These are phyloP conservation scores for Apamea crenata DNA, from an alignment of 2,888 invertebrate species.

Conservation along the genomic window DNA sequence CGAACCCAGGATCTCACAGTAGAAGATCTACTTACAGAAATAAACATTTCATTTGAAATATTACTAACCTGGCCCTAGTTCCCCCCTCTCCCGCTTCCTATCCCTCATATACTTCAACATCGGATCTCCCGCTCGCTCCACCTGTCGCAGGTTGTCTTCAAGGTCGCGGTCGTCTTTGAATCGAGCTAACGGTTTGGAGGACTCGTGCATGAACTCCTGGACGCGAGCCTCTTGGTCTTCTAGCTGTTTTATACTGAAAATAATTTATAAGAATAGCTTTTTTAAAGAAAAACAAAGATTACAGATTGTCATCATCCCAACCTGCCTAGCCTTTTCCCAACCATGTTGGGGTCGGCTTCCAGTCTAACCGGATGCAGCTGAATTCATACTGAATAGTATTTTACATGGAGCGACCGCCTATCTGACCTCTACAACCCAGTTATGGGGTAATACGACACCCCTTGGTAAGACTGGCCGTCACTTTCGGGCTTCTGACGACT, in stretches of 20 bases:
- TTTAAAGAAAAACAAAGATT: neutral
- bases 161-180: conserved; percentile 97
- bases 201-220: conserved; percentile 95
- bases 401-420: too few relatives aligned
- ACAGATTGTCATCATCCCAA: neutral
- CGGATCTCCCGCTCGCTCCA: conserved; percentile 97
- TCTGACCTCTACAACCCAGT: too few relatives aligned
- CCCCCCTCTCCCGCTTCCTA: conserved; percentile 90
- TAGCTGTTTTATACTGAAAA: conserved; percentile 93
- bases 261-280: neutral
- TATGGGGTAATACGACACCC: too few relatives aligned
- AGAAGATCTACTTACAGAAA: neutral
- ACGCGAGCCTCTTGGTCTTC: conserved; percentile 93
- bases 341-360: too few relatives aligned
- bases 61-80: conserved; percentile 77
- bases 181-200: conserved; percentile 97
- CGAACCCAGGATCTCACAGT: neutral
- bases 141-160: conserved; percentile 93
- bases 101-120: conserved; percentile 97
- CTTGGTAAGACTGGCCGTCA: too few relatives aligned
- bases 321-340: too few relatives aligned
- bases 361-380: too few relatives aligned
- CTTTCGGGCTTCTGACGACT: too few relatives aligned
- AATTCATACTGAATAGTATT: too few relatives aligned
- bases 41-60: neutral